These are phyloP conservation scores for fruit fly (Drosophila melanogaster) DNA, from an alignment of 1,140 invertebrate species.

Conservation along the genomic window DNA sequence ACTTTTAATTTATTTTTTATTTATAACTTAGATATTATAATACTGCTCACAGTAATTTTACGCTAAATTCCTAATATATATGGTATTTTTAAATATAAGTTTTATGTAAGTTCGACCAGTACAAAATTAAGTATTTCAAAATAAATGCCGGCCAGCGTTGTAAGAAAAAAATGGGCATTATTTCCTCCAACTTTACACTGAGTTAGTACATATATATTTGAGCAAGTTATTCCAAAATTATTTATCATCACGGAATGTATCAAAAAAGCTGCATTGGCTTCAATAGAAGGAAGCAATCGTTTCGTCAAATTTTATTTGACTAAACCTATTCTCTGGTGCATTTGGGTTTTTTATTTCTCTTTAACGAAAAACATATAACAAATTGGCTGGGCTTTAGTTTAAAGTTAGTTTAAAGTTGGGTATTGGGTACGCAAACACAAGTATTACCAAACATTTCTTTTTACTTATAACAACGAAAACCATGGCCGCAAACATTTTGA, in stretches of 20 bases:
- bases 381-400: neutral
- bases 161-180: slow-evolving; percentile 29
- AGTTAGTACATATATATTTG: slow-evolving; percentile 23
- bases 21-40: slow-evolving; percentile 50
- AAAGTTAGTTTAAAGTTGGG: too few species aligned
- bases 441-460: slow-evolving; percentile 4
- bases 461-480: slow-evolving; percentile 15
- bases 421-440: neutral
- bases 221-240: slow-evolving; percentile 20
- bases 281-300: slow-evolving; percentile 10
- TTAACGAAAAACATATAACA: slow-evolving; percentile 19
- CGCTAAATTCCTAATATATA: slow-evolving; percentile 45
- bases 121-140: slow-evolving; percentile 42
- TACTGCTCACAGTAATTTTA: slow-evolving; percentile 50
- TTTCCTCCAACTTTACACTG: slow-evolving; percentile 14
- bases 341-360: slow-evolving; percentile 1
- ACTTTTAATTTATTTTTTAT: slow-evolving; percentile 45
- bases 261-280: slow-evolving; percentile 26
- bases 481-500: slow-evolving; percentile 15
- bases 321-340: slow-evolving; percentile 14
- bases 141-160: slow-evolving; percentile 45
- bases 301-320: slow-evolving; percentile 43
- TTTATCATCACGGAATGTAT: slow-evolving; percentile 24
- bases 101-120: slow-evolving; percentile 50
- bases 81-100: slow-evolving; percentile 49